phyloP scores from a whole-genome alignment of 2,888 invertebrate genomes.

The Conchocele bisecta region DNA sequence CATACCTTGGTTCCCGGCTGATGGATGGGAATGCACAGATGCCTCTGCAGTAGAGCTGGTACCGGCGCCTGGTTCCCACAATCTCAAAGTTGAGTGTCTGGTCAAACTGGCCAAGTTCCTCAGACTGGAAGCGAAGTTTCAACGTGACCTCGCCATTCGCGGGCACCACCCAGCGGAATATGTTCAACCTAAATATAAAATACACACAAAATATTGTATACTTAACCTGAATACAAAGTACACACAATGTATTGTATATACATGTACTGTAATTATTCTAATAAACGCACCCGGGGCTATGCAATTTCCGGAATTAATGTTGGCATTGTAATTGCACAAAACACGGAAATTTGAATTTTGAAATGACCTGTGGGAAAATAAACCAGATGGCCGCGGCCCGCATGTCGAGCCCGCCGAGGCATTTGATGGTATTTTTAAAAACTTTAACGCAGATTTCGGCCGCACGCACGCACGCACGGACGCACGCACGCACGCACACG shows the following conservation, averaged over 20 bases:
- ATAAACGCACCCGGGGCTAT: no score
- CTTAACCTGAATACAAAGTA: not conserved
- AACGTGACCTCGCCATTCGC: slow-evolving; percentile 79
- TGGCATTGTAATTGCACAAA: no score
- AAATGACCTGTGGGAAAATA: no score
- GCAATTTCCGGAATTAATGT: no score
- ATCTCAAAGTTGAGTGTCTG: slow-evolving; percentile 83
- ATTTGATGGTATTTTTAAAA: no score
- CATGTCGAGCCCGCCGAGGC: no score
- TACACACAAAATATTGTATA: not conserved
- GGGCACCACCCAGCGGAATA: slow-evolving; percentile 82
- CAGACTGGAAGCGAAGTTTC: slow-evolving; percentile 81
- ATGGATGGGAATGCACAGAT: slow-evolving; percentile 83
- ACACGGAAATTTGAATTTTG: no score
- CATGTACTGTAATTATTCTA: no score
- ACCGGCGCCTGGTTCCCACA: slow-evolving; percentile 80
- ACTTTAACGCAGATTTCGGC: no score
- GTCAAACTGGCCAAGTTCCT: slow-evolving; percentile 83
- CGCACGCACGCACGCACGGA: no score
- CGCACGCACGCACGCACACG: no score
- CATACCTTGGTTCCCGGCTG: slow-evolving; percentile 82
- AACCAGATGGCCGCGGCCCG: no score
- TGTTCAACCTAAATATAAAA: slow-evolving; percentile 72
- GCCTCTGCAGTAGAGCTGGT: slow-evolving; percentile 82
- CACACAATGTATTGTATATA: not conserved